Evolutionary conservation across 2,888 invertebrate species (phyloP).

Genomic region (Amphimallon solstitiale): DNA sequence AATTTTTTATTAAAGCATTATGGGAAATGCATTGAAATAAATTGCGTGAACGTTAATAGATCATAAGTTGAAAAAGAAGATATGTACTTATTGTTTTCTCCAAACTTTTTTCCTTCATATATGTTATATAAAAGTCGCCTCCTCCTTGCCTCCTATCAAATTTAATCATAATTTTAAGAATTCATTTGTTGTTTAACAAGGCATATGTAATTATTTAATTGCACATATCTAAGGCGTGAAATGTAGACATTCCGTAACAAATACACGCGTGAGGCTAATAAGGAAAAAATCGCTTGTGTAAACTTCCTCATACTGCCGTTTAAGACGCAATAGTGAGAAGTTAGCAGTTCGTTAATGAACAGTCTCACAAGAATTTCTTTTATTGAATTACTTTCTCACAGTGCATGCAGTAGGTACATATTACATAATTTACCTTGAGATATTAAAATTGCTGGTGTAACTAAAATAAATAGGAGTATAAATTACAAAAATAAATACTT

Average conservation of each 20-base stretch:
- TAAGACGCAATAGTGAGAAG: conserved; percentile 9
- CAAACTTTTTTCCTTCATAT: too few species aligned
- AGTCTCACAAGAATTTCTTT: conserved; percentile 29
- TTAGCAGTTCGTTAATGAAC: conserved; percentile 10
- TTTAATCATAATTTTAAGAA: background rate
- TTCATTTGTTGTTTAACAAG: too few species aligned
- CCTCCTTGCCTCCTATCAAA: conserved; percentile 7
- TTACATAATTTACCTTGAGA: conserved; percentile 25
- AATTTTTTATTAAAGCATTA: too few species aligned
- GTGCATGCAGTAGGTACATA: background rate
- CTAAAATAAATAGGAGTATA: too few species aligned
- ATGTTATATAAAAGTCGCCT: conserved; percentile 13
- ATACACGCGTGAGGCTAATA: conserved; percentile 8
- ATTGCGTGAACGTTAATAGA: too few species aligned
- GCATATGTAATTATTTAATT: background rate
- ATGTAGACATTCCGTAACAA: conserved; percentile 1
- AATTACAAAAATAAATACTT: too few species aligned
- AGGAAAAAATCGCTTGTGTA: conserved; percentile 28
- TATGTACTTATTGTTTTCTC: too few species aligned
- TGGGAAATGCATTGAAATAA: too few species aligned
- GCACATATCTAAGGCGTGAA: background rate
- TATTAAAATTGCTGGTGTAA: background rate
- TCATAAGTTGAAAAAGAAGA: too few species aligned
- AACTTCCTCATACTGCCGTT: conserved; percentile 20
- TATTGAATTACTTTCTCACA: conserved; percentile 21